Percentiles rank a stretch among this genome's conserved stretches.
These are phyloP conservation scores for Silurus meridionalis DNA, from an alignment of 2,113 vertebrate species.

Conservation along the genomic window DNA sequence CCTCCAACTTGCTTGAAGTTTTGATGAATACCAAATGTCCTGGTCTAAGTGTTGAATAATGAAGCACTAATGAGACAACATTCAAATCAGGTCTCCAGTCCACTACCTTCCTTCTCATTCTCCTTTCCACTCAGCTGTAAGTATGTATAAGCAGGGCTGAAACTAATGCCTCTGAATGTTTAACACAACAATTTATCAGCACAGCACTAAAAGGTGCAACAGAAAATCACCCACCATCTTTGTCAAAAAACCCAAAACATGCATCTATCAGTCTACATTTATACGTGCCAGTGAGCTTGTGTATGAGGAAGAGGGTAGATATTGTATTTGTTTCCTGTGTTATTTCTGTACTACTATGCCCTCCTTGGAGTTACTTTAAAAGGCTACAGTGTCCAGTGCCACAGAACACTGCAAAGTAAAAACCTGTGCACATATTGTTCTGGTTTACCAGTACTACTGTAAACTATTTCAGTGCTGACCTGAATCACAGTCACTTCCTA, in stretches of 20 bases:
- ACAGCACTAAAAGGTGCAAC: background rate
- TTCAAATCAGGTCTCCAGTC: background rate
- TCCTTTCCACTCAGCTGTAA: background rate
- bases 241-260: background rate
- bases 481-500: background rate
- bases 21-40: background rate
- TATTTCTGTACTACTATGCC: background rate
- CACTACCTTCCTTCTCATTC: background rate
- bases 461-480: too few relatives aligned
- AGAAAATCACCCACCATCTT: background rate
- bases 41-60: constrained; percentile 1
- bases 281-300: background rate
- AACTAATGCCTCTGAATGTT: constrained; percentile 49
- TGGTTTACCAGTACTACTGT: background rate
- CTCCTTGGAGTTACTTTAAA: background rate
- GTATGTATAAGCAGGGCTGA: constrained; percentile 46
- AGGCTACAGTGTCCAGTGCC: background rate
- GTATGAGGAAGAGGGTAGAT: background rate
- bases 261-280: background rate
- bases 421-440: background rate
- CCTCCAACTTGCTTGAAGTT: background rate
- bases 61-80: constrained; percentile 5
- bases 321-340: too few relatives aligned
- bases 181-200: constrained; percentile 52
- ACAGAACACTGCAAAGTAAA: background rate